phyloP scores from a whole-genome alignment of 2,113 vertebrate genomes.

The Haemorhous mexicanus region DNA sequence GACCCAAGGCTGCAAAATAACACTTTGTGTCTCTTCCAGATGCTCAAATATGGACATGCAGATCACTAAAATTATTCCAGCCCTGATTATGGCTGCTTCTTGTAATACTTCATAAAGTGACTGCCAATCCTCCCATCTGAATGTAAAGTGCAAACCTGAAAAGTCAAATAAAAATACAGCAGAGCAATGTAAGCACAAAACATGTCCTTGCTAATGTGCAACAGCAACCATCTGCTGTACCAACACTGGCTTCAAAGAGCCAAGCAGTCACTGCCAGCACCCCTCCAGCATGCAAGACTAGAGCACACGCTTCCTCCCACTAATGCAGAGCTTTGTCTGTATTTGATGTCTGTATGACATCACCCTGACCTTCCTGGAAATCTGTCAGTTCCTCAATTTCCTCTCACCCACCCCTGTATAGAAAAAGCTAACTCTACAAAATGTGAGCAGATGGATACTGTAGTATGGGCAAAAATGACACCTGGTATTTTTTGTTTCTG shows the following conservation, averaged over 20 bases:
- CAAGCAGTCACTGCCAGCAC: not conserved
- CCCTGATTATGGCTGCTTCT: not conserved
- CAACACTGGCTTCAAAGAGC: not conserved
- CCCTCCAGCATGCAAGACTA: not conserved
- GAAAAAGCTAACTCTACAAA: not conserved
- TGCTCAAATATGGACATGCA: not conserved
- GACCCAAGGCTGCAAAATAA: not conserved
- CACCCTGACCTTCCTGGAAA: not conserved
- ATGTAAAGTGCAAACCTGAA: conserved; percentile 15
- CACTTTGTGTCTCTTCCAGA: not conserved
- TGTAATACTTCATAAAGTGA: not conserved
- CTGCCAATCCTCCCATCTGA: not conserved
- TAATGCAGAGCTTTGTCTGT: not conserved
- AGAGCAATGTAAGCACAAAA: not conserved
- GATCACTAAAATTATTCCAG: not conserved
- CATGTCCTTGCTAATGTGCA: not conserved
- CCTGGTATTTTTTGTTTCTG: not conserved
- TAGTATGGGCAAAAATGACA: not conserved
- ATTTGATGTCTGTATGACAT: not conserved
- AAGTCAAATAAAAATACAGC: conserved; percentile 23
- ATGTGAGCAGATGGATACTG: not conserved
- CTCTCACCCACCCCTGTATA: not conserved
- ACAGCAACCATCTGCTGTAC: not conserved
- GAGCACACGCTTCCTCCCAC: accelerated
- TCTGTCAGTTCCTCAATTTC: not conserved